Base-by-base conservation (phyloP, 2,888 invertebrate species). In the Eristalinus sepulchralis region DNA sequence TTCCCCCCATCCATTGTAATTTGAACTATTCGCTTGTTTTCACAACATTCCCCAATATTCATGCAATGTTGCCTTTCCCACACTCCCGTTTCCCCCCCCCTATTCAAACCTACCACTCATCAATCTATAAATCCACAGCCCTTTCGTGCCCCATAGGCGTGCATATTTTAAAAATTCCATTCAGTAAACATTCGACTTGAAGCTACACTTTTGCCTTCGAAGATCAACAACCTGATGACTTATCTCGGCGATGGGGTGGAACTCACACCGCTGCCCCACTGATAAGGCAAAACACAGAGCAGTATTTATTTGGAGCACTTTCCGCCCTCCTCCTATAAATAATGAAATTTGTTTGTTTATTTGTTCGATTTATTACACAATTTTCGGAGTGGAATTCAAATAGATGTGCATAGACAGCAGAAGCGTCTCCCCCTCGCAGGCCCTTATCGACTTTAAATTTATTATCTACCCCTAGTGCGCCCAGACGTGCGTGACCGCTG, bases 191-290 rank as follows among this genome's bases (percentile, higher is more conserved):
- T 36, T 76, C 63, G 63, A 68, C 55, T 67, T 36, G 66, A 60
- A 76, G 17, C 57, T 10, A 8, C 17, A 57, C 57, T 57, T 55
- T 55, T 22, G 55, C 39, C 59, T 62, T 59, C 17, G 80, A 60
- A 77, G 85, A 82, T 85, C 85, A 85, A 85, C 77, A 85, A 85
- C 81, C 85, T 85, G 70, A 68, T 67, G 71, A 53, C 81, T 77
- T 84, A 75, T 53, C 36, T 36, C 59, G 66, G 33, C 53, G 70
- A 71, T 71, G 75, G 66, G 62, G 59, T 64, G 67, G 57, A n/a
- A 17, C 20, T 55, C 22, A 10, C 24, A 22, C 57, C 39, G 57
- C 70, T 82, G 53, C 17, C 60, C 53, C 64, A 76, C 55, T 77
- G 76, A 85, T 77, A 81, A 80, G 64, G 31, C 33, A 34, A 64